Base-by-base conservation (phyloP, 2,113 vertebrate species). In the Dolichallabes microphthalmus region DNA sequence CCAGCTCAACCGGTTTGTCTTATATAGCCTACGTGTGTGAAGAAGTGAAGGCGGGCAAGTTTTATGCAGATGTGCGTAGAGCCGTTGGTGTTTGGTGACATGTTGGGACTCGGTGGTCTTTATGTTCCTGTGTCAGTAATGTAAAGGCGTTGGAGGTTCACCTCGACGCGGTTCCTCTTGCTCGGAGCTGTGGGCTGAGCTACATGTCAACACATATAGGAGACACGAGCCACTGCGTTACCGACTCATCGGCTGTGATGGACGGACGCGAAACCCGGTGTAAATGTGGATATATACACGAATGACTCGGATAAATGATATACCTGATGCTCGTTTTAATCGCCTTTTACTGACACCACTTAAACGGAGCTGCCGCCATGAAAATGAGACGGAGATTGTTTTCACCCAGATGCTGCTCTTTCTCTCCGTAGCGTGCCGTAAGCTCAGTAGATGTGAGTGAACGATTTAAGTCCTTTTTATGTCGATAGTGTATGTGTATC, bases 361-460 rank as follows among this genome's bases (percentile, higher is more conserved):
- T 45, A 55, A 71, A 32, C 25, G 60, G 60, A 76, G 76, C 78
- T 85, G 82, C 53, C 78, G 80, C 35, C 80, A 90, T 90, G 87
- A 78, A 83, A 77, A 63, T 35, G 76, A 75, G 58, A 84, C 76
- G 83, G 87, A 86, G 80, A 82, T 83, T 45, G 45, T 45, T 61
- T 75, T n/a, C 81, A 50, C 55, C 75, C 83, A 86, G 82, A 89
- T 80, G 80, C 80, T 80, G 79, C 52, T 78, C 20, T 74, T 73
- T 82, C 57, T 66, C 32, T 50, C 53, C 81, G 35, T 82, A 85
- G 30, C 50, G n/a, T 55, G 73, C 30, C 32, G 2, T 30, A 55
- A 58, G 82, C 68, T 35, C 22, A 85, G n/a, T 57, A 85, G 66
- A 89, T 84, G 89, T 88, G 12, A 89, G 89, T 89, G 32, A 45